Conservation (phyloP, 2,797 vertebrate species). For the Clarias platycephalus region DNA sequence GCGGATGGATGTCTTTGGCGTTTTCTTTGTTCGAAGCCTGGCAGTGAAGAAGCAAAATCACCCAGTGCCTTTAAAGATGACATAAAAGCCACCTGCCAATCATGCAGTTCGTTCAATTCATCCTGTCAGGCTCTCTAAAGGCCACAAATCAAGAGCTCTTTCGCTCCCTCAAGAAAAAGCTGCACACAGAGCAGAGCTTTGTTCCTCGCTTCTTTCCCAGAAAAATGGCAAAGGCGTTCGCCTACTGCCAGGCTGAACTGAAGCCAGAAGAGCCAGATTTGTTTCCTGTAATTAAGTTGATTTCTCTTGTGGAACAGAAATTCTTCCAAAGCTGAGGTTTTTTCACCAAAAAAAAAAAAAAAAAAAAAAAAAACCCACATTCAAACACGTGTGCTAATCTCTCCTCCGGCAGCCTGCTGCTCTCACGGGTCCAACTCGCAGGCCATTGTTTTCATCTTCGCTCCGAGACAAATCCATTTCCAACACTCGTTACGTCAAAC, state of each 20-base stretch:
- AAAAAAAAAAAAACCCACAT: constrained; percentile 9
- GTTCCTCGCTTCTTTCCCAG: neutral
- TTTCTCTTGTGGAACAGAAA: neutral
- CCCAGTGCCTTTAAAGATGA: neutral
- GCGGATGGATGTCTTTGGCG: constrained; percentile 40
- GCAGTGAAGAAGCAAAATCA: constrained; percentile 3
- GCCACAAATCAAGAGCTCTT: neutral
- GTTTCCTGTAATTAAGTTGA: constrained; percentile 4
- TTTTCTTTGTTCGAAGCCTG: neutral
- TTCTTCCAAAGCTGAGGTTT: constrained; percentile 28
- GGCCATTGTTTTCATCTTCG: constrained; percentile 59
- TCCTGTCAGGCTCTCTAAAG: neutral
- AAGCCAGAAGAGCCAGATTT: constrained; percentile 7
- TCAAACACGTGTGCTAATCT: constrained; percentile 62
- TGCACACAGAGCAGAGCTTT: neutral
- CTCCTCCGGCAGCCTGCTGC: constrained; percentile 59
- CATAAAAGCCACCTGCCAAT: constrained; percentile 10
- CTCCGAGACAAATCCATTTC: constrained; percentile 59
- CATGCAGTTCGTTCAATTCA: neutral
- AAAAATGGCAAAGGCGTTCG: neutral
- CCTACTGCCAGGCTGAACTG: constrained; percentile 6
- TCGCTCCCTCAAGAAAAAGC: neutral
- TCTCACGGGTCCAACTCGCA: constrained; percentile 51
- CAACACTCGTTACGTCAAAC: constrained; percentile 48
- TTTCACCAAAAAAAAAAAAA: constrained; percentile 58